Base-by-base conservation (phyloP, 2,797 vertebrate genomes). In the Novumbra hubbsi region DNA sequence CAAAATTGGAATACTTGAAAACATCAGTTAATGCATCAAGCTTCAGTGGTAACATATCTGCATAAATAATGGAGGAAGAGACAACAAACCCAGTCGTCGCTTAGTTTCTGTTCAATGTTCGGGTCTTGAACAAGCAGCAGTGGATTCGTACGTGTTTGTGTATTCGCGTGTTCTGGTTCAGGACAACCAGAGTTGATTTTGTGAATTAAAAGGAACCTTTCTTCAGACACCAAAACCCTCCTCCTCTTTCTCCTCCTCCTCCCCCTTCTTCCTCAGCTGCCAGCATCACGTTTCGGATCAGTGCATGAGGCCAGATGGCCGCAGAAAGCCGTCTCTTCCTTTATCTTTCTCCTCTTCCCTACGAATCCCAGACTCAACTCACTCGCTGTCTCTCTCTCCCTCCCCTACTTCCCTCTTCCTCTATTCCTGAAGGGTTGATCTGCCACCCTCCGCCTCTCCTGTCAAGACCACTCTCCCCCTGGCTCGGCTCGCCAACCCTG, bases 221-320 rank as follows among this genome's bases (percentile, higher is more conserved):
- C 73, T 81, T 87, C 73, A 78, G 81, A 88, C 74, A 72, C 66
- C 82, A 66, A 83, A 77, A 79, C 75, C 77, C 45, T n/a, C 19
- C 5, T 55, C n/a, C 8, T 75, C 4, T 65, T 68, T 24, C 24
- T 32, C 32, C 30, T 73, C 27, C 70, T 17, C 27, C 60, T 64
- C 80, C 81, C 78, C 85, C 76, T 76, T 85, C 80, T 86, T 87
- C 80, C 83, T 88, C 80, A 86, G 83, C 90, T 90, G 89, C 90
- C 88, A 90, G 87, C 86, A 88, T 91, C 84, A 83, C 77, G 87
- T 92, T 93, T 91, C 91, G 92, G 91, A 92, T 91, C 89, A 89
- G 87, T 91, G 89, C 87, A 88, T 73, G 73, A 38, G 90, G 85
- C 90, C 90, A 93, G 89, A 93, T 92, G 93, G 91, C 87, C 88